Conservation (phyloP, 2,113 vertebrate species). For the Mustela lutreola region DNA sequence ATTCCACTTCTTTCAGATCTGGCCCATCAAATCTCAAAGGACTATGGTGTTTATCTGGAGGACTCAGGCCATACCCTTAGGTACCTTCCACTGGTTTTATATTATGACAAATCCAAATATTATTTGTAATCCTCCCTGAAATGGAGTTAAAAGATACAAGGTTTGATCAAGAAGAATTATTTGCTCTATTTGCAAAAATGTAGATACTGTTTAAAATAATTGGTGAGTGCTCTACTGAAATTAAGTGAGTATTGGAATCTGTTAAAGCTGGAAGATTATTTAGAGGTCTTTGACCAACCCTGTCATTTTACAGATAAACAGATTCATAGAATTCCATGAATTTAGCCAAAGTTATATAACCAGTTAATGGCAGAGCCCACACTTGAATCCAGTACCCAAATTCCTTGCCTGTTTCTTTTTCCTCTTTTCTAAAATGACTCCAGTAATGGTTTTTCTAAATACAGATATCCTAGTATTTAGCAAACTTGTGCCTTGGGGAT, state of each 20-base stretch:
- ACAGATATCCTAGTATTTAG: not conserved
- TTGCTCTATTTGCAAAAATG: slow-evolving; percentile 54
- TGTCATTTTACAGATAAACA: slow-evolving; percentile 56
- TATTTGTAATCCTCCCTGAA: slow-evolving; percentile 62
- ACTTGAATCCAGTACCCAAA: not conserved
- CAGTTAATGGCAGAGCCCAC: slow-evolving; percentile 24
- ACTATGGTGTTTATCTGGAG: slow-evolving; percentile 97
- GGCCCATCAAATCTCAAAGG: slow-evolving; percentile 97
- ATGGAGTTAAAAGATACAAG: slow-evolving; percentile 30
- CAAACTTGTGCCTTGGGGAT: slow-evolving; percentile 21
- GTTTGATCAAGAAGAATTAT: slow-evolving; percentile 58
- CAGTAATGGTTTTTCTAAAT: slow-evolving; percentile 57
- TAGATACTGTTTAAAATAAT: slow-evolving; percentile 31
- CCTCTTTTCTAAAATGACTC: not conserved
- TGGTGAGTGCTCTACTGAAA: not conserved
- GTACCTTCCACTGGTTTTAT: slow-evolving; percentile 85
- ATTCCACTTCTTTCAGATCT: slow-evolving; percentile 97
- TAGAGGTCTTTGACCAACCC: not conserved
- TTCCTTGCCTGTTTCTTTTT: slow-evolving; percentile 34
- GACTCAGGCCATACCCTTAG: slow-evolving; percentile 97
- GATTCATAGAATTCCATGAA: slow-evolving; percentile 31
- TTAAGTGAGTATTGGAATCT: not conserved
- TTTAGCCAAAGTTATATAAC: not conserved
- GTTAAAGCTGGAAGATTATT: slow-evolving; percentile 32
- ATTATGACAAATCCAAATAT: slow-evolving; percentile 54